A percentile compares a stretch with the other conserved stretches of the same genome.
These are phyloP conservation scores for Adelphocoris suturalis DNA, from an alignment of 2,888 invertebrate species.

Conservation along the genomic window DNA sequence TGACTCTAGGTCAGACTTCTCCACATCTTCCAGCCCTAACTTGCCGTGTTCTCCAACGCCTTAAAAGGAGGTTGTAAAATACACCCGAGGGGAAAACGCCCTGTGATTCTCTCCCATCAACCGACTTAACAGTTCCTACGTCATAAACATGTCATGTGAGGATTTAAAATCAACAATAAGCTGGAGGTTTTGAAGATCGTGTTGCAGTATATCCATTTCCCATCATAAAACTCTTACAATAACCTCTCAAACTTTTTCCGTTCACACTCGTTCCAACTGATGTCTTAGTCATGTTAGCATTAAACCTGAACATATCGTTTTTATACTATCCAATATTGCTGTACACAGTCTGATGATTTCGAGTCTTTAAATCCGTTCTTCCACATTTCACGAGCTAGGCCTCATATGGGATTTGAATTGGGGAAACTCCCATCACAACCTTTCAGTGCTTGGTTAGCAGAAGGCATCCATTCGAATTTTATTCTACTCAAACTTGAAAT, in stretches of 20 bases:
- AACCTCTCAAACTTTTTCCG: not conserved
- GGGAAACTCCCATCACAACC: no score
- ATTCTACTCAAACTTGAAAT: no score
- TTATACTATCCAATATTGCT: no score
- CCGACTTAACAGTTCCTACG: constrained; percentile 17
- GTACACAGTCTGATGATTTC: no score
- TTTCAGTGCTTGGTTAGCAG: no score
- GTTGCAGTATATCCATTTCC: not conserved
- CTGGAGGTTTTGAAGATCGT: not conserved
- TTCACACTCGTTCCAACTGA: not conserved
- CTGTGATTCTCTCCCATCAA: constrained; percentile 7
- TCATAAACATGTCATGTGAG: constrained; percentile 14
- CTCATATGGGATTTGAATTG: no score
- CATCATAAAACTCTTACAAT: not conserved
- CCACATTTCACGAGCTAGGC: no score
- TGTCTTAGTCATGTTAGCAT: no score
- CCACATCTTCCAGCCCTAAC: not conserved
- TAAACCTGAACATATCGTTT: no score
- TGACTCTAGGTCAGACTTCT: constrained; percentile 39
- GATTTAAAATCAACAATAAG: constrained; percentile 6
- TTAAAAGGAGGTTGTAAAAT: constrained; percentile 24
- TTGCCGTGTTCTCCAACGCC: not conserved
- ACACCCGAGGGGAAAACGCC: not conserved
- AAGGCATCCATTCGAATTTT: no score
- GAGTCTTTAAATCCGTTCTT: no score